Conservation (phyloP, 2,888 invertebrate species). For the Drosophila neonasuta region DNA sequence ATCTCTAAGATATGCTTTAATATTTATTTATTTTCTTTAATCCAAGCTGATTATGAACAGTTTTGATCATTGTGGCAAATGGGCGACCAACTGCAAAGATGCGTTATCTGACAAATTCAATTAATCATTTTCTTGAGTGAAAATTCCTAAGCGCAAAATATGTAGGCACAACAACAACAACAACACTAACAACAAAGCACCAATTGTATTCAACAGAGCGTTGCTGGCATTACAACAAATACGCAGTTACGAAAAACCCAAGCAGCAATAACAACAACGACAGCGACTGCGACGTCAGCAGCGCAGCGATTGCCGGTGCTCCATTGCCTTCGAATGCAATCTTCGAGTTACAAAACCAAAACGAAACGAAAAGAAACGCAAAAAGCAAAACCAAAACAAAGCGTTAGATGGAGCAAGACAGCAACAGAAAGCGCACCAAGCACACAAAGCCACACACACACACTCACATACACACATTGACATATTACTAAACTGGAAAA, state of each 20-base stretch:
- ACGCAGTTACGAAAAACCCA: constrained; percentile 67
- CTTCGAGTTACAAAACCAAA: constrained; percentile 64
- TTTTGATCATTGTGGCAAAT: constrained; percentile 17
- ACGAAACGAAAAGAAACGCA: constrained; percentile 57
- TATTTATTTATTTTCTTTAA: not conserved
- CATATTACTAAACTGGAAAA: constrained; percentile 71
- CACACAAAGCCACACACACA: constrained; percentile 23
- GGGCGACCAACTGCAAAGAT: constrained; percentile 61
- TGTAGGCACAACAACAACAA: constrained; percentile 22
- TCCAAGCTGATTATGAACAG: constrained; percentile 8
- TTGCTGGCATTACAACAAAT: constrained; percentile 71
- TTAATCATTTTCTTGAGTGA: constrained; percentile 72
- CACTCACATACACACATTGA: constrained; percentile 33
- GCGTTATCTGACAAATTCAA: constrained; percentile 68
- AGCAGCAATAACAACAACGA: constrained; percentile 13
- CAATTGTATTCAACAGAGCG: constrained; percentile 63
- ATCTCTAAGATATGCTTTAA: constrained; percentile 5
- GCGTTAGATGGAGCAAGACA: constrained; percentile 64
- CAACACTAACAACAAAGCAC: constrained; percentile 17
- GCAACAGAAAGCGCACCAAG: constrained; percentile 35
- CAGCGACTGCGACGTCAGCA: constrained; percentile 27
- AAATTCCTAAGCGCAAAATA: constrained; percentile 56
- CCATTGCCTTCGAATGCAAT: constrained; percentile 61
- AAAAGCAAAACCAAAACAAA: constrained; percentile 73
- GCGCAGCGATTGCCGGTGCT: constrained; percentile 37